Evolutionary conservation across 2,888 invertebrate species (phyloP), one percentile per base, ranked within the genome.

Genomic region (Hartigia nigra): DNA sequence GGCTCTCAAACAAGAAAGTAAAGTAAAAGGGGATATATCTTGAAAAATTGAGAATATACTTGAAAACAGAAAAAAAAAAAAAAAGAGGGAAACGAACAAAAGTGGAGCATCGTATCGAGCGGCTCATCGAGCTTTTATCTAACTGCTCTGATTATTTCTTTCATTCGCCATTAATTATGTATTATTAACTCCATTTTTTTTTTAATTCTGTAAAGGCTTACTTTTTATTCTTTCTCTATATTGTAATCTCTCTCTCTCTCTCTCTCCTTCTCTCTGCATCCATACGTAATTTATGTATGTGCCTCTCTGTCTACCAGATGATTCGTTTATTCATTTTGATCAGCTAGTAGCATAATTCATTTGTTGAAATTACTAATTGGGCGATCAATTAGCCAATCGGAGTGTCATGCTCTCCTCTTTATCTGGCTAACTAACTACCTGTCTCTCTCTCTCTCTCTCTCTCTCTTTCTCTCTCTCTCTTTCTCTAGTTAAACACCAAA

Each of bases 161-260:
- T 81, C 31, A 75, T 84, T 84, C 39, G 23, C 23, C 39, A 39
- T 39, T 39, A 39, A 39, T 23, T 2, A 23, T 39, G 37, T 14
- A 35, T 9, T 35, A 14, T 39, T 39, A 14, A 39, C 14, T 39
- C 39, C 14, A 39, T 75, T 74, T 77, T 81, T 80, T 76, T 37
- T 70, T 75, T 72, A 74, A 80, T 81, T 39, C 78, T 80, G n/a
- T 76, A 74, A 77, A 23, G 31, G 80, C 78, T 82, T 81, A 82
- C n/a, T n/a, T 39, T 23, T 39, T 39, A 39, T 39, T 23, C 80
- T 77, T 31, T 76, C 76, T 79, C 35, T 31, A 75, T 74, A 9
- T 31, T 74, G 35, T 74, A 32, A 72, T 75, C 74, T 69, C 23
- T 36, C 76, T 36, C 39, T 75, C 34, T 12, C 76, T n/a, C 23